Conservation (phyloP, 2,888 invertebrate species). For the Sericinus montela region DNA sequence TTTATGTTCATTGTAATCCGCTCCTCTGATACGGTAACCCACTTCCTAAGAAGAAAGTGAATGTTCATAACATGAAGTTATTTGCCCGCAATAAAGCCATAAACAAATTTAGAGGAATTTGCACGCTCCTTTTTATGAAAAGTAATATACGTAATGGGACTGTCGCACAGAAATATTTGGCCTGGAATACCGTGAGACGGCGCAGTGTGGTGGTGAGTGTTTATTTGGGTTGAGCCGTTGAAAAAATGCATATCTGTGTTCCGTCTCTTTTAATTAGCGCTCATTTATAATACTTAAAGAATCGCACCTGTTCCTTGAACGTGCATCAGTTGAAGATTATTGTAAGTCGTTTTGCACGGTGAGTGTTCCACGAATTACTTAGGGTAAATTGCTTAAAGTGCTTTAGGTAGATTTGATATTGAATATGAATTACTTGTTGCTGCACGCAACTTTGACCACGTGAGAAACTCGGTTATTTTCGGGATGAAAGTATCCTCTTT, state of each 20-base stretch:
- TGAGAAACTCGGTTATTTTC: too few species aligned
- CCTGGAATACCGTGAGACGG: conserved; percentile 18
- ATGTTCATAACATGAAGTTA: neutral
- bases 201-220: neutral
- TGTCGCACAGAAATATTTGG: conserved; percentile 30
- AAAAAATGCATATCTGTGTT: conserved; percentile 15
- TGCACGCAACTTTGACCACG: too few species aligned
- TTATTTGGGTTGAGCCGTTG: conserved; percentile 14
- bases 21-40: neutral
- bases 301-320: neutral
- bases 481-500: too few species aligned
- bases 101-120: neutral
- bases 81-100: neutral
- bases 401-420: too few species aligned
- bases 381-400: too few species aligned
- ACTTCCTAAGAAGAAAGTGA: neutral
- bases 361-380: too few species aligned
- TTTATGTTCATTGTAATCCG: neutral
- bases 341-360: too few species aligned
- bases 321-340: neutral
- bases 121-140: neutral
- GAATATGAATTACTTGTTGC: too few species aligned
- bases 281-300: conserved; percentile 17
- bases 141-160: neutral
- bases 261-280: conserved; percentile 5